A percentile compares a stretch with the other conserved stretches of the same genome.
These are phyloP conservation scores for Brachionus plicatilis DNA, from an alignment of 1,140 invertebrate species.

Conservation along the genomic window DNA sequence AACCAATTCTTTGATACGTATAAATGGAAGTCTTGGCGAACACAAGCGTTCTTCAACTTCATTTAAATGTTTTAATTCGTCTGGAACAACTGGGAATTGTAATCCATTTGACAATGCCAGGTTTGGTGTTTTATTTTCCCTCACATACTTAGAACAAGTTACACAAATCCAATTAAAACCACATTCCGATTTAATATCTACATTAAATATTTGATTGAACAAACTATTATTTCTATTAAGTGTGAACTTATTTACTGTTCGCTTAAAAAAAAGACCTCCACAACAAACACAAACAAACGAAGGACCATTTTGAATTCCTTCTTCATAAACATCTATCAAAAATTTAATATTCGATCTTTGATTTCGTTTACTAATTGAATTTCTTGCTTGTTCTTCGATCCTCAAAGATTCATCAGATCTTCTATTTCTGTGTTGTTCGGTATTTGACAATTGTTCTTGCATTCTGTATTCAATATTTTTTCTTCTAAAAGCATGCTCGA, in stretches of 20 bases:
- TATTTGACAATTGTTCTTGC: neutral
- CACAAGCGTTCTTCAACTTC: neutral
- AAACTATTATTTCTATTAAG: neutral
- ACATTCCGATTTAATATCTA: neutral
- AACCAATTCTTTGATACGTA: neutral
- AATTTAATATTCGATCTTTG: neutral
- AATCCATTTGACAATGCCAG: neutral
- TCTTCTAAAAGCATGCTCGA: neutral
- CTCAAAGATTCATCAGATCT: neutral
- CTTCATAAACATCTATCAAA: neutral
- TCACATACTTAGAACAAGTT: neutral
- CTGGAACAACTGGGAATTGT: neutral
- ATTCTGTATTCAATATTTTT: neutral
- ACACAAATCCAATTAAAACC: neutral
- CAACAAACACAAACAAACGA: constrained; percentile 8
- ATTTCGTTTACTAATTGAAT: neutral
- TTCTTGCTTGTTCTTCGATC: neutral
- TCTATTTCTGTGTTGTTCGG: neutral
- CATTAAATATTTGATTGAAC: neutral
- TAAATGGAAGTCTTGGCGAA: neutral
- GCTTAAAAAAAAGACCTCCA: neutral
- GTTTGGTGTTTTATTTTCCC: neutral
- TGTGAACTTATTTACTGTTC: neutral
- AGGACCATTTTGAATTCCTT: neutral
- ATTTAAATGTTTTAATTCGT: neutral